Conservation (phyloP, 2,113 vertebrate genomes). For the Pan troglodytes region NHGRI_mPanTro3-v2.1_pri NC_072408.2:70525001-70525500, state of each 20-base stretch:
- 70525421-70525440: neutral
- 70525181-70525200: neutral
- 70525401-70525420: neutral
- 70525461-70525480: neutral
- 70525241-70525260: neutral
- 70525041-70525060: neutral
- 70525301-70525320: neutral
- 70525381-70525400: neutral
- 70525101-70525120: neutral
- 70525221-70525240: neutral
- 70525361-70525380: constrained; percentile 8
- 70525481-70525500: neutral
- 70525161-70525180: neutral
- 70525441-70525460: neutral
- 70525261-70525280: neutral
- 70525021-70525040: neutral
- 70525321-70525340: neutral
- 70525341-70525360: neutral
- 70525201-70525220: neutral
- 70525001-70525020: no score
- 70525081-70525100: neutral
- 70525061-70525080: neutral
- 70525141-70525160: neutral
- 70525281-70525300: neutral
- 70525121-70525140: neutral